Evolutionary conservation across 2,888 invertebrate genomes (phyloP).

Genomic region (Cheilosia grossa): DNA sequence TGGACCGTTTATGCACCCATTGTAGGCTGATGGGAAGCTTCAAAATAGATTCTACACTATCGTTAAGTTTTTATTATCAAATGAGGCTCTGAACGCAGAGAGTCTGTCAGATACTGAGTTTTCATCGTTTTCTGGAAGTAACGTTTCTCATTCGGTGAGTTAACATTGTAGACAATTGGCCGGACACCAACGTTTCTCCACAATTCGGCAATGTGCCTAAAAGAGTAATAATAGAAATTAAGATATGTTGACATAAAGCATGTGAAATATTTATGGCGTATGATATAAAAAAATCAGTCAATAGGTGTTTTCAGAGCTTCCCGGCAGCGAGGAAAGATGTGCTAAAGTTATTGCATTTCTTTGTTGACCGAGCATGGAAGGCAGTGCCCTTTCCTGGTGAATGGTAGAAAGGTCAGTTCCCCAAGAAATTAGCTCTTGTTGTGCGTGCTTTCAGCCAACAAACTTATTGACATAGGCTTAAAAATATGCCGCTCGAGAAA

Average conservation of each 20-base stretch:
- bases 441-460: too few species aligned
- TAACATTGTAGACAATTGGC: conserved; percentile 83
- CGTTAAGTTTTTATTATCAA: conserved; percentile 81
- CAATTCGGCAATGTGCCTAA: conserved; percentile 82
- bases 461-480: too few species aligned
- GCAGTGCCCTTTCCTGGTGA: too few species aligned
- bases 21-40: conserved; percentile 7
- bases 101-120: conserved; percentile 83
- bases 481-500: too few species aligned
- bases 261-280: too few species aligned
- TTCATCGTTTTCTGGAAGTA: conserved; percentile 83
- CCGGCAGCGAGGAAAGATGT: too few species aligned
- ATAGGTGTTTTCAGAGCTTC: too few species aligned
- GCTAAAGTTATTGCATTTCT: too few species aligned
- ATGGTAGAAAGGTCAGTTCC: too few species aligned
- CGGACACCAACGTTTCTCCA: conserved; percentile 83
- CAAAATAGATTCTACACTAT: background rate
- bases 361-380: too few species aligned
- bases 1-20: conserved; percentile 44
- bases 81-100: conserved; percentile 83
- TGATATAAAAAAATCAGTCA: too few species aligned
- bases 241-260: background rate
- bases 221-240: conserved; percentile 39
- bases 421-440: too few species aligned
- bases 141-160: conserved; percentile 83